A percentile compares a stretch with the other conserved stretches of the same genome.
These are phyloP conservation scores for Andrena cerasifolii DNA, from an alignment of 1,140 invertebrate species.

Conservation along the genomic window DNA sequence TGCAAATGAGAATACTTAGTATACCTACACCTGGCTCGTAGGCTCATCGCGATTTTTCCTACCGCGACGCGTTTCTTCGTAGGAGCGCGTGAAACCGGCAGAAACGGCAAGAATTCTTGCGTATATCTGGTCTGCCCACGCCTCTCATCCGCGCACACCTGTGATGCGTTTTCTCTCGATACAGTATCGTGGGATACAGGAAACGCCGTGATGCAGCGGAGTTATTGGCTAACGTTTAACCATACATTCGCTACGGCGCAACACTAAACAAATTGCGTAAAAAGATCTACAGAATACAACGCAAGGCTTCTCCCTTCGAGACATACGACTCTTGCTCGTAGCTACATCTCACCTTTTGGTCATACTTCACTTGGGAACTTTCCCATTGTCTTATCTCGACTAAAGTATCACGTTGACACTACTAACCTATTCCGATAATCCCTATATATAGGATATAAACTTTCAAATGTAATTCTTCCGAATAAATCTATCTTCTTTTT, in stretches of 20 bases:
- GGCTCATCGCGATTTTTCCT: not conserved
- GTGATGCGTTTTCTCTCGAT: constrained; percentile 17
- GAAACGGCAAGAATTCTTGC: constrained; percentile 25
- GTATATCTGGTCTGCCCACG: constrained; percentile 44
- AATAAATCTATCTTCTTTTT: too few relatives aligned
- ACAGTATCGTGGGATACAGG: constrained; percentile 6
- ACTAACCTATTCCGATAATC: too few relatives aligned
- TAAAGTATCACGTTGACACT: too few relatives aligned
- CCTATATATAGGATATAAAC: too few relatives aligned
- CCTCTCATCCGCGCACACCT: constrained; percentile 38
- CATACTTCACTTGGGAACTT: too few relatives aligned
- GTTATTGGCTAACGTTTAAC: not conserved
- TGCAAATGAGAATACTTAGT: too few relatives aligned
- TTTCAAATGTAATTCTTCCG: too few relatives aligned
- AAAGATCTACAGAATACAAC: not conserved
- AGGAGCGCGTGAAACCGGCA: not conserved
- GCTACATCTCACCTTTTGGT: too few relatives aligned
- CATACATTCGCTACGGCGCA: too few relatives aligned
- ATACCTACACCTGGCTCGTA: not conserved
- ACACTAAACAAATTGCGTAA: not conserved
- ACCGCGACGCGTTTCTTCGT: not conserved
- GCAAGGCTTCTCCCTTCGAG: too few relatives aligned
- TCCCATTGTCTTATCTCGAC: too few relatives aligned
- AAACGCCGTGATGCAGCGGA: not conserved
- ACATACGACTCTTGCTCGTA: too few relatives aligned